Percentiles rank a stretch among this genome's conserved stretches.
These are phyloP conservation scores for Gasteruption jaculator DNA, from an alignment of 2,888 invertebrate genomes.

Conservation along the genomic window DNA sequence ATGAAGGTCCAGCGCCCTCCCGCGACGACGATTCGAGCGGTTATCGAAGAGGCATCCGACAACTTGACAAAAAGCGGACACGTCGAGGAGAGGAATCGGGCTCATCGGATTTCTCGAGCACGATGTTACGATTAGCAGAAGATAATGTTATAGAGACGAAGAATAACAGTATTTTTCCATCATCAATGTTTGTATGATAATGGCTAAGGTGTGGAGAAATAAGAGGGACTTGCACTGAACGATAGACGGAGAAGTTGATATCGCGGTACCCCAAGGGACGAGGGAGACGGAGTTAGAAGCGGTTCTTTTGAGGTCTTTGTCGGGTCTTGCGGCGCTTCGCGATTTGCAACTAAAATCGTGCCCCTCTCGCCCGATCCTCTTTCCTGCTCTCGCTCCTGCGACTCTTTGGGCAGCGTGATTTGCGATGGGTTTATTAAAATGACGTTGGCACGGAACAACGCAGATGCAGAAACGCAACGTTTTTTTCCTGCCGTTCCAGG, in stretches of 20 bases:
- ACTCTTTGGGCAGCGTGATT: slow-evolving; percentile 35
- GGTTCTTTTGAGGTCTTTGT: slow-evolving; percentile 46
- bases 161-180: slow-evolving; percentile 43
- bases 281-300: slow-evolving; percentile 26
- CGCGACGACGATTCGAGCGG: too few relatives aligned
- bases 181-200: slow-evolving; percentile 51
- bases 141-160: slow-evolving; percentile 36
- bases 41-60: too few relatives aligned
- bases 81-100: too few relatives aligned
- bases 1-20: too few relatives aligned
- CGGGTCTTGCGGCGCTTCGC: slow-evolving; percentile 50
- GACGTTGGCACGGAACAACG: too few relatives aligned
- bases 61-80: too few relatives aligned
- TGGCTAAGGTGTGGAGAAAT: slow-evolving; percentile 47
- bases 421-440: slow-evolving; percentile 49
- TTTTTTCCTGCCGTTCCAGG: too few relatives aligned
- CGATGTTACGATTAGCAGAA: slow-evolving; percentile 34
- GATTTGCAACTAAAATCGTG: slow-evolving; percentile 52
- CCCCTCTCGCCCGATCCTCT: slow-evolving; percentile 25
- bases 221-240: slow-evolving; percentile 31
- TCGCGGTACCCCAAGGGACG: slow-evolving; percentile 18
- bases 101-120: too few relatives aligned
- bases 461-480: too few relatives aligned
- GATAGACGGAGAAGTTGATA: slow-evolving; percentile 20
- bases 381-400: slow-evolving; percentile 11